These are phyloP conservation scores for Pterobdella sp. DNA, from an alignment of 2,888 invertebrate species.

Conservation along the genomic window DNA sequence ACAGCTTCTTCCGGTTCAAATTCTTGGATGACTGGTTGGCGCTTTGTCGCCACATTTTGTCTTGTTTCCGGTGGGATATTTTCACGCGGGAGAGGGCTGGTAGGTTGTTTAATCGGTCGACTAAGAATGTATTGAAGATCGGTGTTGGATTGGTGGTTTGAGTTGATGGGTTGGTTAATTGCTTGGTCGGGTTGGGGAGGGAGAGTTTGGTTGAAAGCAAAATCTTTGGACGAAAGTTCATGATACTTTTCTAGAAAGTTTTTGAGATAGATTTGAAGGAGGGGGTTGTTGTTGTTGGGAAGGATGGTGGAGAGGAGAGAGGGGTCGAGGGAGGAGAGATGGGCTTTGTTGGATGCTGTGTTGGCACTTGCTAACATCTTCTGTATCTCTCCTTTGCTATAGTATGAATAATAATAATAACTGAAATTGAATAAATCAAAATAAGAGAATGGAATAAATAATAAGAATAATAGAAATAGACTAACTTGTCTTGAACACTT, in stretches of 20 bases:
- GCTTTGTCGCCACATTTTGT: neutral
- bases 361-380: slow-evolving; percentile 17
- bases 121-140: neutral
- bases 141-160: neutral
- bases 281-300: neutral
- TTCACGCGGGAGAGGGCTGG: neutral
- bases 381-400: slow-evolving; percentile 19
- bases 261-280: slow-evolving; percentile 22
- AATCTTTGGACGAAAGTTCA: slow-evolving; percentile 22
- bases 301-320: neutral
- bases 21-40: neutral
- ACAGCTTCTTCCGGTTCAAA: slow-evolving; percentile 4
- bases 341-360: slow-evolving; percentile 10
- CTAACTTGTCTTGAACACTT: neutral
- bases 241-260: slow-evolving; percentile 21
- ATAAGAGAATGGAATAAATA: neutral
- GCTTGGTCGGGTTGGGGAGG: neutral
- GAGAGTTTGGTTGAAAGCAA: slow-evolving; percentile 16
- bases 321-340: neutral
- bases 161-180: no score
- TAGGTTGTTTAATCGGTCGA: neutral
- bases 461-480: neutral
- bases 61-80: neutral
- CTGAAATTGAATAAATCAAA: neutral
- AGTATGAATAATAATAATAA: neutral